A percentile compares a stretch with the other conserved stretches of the same genome.
Evolutionary conservation across 1,140 invertebrate species (phyloP).

Genomic region (Arctopsyche grandis): DNA sequence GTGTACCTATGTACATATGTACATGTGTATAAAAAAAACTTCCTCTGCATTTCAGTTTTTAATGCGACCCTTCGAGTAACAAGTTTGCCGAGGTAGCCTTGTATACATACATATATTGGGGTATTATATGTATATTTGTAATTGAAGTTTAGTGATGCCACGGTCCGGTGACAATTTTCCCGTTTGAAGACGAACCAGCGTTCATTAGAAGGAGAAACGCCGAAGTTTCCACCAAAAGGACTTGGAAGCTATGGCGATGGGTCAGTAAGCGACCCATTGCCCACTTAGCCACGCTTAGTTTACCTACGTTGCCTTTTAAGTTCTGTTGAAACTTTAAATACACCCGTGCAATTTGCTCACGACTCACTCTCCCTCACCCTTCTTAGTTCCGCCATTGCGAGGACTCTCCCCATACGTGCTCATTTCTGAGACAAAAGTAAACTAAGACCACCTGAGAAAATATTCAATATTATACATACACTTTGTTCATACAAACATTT

Average conservation of each 20-base stretch:
- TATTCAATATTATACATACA: too few species aligned
- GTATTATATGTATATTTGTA: slow-evolving; percentile 13
- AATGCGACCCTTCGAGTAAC: too few species aligned
- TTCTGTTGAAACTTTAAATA: slow-evolving; percentile 52
- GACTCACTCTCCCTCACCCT: not conserved
- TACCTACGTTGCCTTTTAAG: slow-evolving; percentile 53
- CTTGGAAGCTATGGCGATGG: slow-evolving; percentile 22
- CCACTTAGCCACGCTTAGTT: slow-evolving; percentile 54
- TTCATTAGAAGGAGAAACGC: slow-evolving; percentile 35
- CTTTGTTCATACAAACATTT: too few species aligned
- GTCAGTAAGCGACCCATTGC: slow-evolving; percentile 43
- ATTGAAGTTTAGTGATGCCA: slow-evolving; percentile 22
- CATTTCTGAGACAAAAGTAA: too few species aligned
- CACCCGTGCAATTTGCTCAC: slow-evolving; percentile 45
- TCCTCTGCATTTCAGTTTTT: too few species aligned
- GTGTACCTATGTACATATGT: too few species aligned
- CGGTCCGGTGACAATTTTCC: slow-evolving; percentile 28
- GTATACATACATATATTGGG: too few species aligned
- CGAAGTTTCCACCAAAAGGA: slow-evolving; percentile 36
- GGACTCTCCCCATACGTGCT: not conserved
- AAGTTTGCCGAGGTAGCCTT: too few species aligned
- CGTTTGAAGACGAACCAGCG: slow-evolving; percentile 37
- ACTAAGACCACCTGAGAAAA: too few species aligned
- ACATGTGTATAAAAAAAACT: too few species aligned
- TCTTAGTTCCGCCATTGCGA: not conserved